Evolutionary conservation across 2,888 invertebrate species (phyloP).

Genomic region (Tanytarsus gracilentus): DNA sequence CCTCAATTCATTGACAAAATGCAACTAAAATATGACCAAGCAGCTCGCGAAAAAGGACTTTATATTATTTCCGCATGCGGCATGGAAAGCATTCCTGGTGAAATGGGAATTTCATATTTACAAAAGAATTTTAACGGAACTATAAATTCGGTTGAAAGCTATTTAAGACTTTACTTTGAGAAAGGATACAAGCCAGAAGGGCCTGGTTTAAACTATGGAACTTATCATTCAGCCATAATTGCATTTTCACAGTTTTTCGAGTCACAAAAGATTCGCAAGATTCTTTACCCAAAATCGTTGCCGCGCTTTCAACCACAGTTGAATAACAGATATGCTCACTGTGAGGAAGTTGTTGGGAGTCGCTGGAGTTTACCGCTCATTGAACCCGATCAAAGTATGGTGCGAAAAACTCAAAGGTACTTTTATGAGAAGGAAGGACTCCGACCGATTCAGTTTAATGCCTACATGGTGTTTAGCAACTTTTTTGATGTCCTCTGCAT

Average conservation of each 20-base stretch:
- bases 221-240: slow-evolving; percentile 81
- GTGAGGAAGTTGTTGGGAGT: slow-evolving; percentile 39
- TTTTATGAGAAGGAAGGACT: slow-evolving; percentile 57
- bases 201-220: slow-evolving; percentile 65
- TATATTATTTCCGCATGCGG: slow-evolving; percentile 88
- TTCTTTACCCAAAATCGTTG: slow-evolving; percentile 57
- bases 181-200: slow-evolving; percentile 37
- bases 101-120: slow-evolving; percentile 73
- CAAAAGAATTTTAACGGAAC: slow-evolving; percentile 67
- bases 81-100: slow-evolving; percentile 84
- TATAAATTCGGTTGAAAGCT: slow-evolving; percentile 69
- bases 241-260: slow-evolving; percentile 59
- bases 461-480: slow-evolving; percentile 57
- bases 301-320: slow-evolving; percentile 56
- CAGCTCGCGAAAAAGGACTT: slow-evolving; percentile 66
- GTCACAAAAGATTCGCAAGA: slow-evolving; percentile 53
- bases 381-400: slow-evolving; percentile 73
- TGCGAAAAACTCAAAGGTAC: slow-evolving; percentile 69
- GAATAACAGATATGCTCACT: slow-evolving; percentile 48
- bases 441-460: slow-evolving; percentile 69
- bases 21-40: slow-evolving; percentile 68
- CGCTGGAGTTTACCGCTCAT: slow-evolving; percentile 64
- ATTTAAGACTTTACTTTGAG: slow-evolving; percentile 45
- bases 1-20: slow-evolving; percentile 80
- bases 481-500: slow-evolving; percentile 46